phyloP scores from a whole-genome alignment of 1,140 invertebrate species.

The Mya arenaria region DNA sequence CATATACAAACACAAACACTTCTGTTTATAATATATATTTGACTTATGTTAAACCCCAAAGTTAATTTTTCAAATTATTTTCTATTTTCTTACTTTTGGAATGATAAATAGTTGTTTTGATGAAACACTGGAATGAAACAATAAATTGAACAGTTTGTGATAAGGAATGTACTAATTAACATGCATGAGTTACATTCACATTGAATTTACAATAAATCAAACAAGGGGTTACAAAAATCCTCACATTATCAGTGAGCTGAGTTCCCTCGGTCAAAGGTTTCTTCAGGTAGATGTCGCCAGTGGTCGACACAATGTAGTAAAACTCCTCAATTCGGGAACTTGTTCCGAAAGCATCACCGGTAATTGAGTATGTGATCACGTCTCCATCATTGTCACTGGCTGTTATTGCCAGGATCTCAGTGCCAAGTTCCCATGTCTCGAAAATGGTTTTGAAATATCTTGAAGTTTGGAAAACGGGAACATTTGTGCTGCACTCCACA shows the following conservation, averaged over 20 bases:
- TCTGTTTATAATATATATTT: too few species aligned
- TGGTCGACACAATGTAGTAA: conserved; percentile 52
- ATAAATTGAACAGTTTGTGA: too few species aligned
- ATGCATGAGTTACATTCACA: too few species aligned
- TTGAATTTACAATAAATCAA: too few species aligned
- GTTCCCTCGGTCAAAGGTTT: conserved; percentile 60
- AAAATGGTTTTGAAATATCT: conserved; percentile 90
- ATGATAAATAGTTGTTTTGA: too few species aligned
- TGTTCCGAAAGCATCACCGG: conserved; percentile 37
- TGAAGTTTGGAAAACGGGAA: conserved; percentile 81
- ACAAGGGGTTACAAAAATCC: too few species aligned
- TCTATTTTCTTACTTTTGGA: too few species aligned
- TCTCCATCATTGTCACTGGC: conserved; percentile 77
- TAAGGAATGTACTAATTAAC: too few species aligned
- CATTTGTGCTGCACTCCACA: conserved; percentile 89
- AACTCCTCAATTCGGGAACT: conserved; percentile 46
- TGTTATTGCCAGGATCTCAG: conserved; percentile 88
- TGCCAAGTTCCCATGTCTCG: conserved; percentile 89
- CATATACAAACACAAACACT: too few species aligned
- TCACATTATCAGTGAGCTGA: conserved; percentile 58
- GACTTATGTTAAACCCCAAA: too few species aligned
- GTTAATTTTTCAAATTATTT: too few species aligned
- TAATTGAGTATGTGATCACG: conserved; percentile 55
- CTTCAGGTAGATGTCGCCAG: conserved; percentile 59
- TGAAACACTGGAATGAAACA: too few species aligned